phyloP scores from a whole-genome alignment of 2,888 invertebrate genomes.

The Thera obeliscata region DNA sequence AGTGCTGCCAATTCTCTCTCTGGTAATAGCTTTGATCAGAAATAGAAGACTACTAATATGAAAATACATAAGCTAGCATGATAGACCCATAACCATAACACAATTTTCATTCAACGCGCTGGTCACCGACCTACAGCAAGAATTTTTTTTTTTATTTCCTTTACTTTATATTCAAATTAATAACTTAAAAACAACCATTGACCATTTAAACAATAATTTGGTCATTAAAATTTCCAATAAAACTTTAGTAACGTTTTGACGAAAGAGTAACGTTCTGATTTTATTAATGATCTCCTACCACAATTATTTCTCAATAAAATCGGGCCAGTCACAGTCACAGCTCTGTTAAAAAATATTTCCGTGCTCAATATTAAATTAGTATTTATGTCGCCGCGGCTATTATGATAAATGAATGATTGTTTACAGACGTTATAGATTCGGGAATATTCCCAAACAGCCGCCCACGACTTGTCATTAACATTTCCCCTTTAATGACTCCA shows the following conservation, averaged over 20 bases:
- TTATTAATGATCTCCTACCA: background rate
- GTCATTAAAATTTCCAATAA: background rate
- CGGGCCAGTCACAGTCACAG: background rate
- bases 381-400: slow-evolving; percentile 39
- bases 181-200: too few relatives aligned
- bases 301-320: background rate
- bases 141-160: background rate
- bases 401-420: slow-evolving; percentile 40
- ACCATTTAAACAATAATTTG: too few relatives aligned
- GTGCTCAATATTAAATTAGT: slow-evolving; percentile 37
- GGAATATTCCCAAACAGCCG: slow-evolving; percentile 35
- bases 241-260: background rate
- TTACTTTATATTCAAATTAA: too few relatives aligned
- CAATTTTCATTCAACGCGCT: background rate
- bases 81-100: background rate
- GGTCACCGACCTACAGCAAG: slow-evolving; percentile 1
- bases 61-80: too few relatives aligned
- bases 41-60: too few relatives aligned
- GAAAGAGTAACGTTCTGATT: slow-evolving; percentile 4
- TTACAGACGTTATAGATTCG: slow-evolving; percentile 34
- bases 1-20: background rate
- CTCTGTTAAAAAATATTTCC: slow-evolving; percentile 23
- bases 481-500: slow-evolving; percentile 31
- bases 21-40: too few relatives aligned
- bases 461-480: slow-evolving; percentile 30